Evolutionary conservation across 2,888 invertebrate species (phyloP).

Genomic region (Lomographa bimaculata): DNA sequence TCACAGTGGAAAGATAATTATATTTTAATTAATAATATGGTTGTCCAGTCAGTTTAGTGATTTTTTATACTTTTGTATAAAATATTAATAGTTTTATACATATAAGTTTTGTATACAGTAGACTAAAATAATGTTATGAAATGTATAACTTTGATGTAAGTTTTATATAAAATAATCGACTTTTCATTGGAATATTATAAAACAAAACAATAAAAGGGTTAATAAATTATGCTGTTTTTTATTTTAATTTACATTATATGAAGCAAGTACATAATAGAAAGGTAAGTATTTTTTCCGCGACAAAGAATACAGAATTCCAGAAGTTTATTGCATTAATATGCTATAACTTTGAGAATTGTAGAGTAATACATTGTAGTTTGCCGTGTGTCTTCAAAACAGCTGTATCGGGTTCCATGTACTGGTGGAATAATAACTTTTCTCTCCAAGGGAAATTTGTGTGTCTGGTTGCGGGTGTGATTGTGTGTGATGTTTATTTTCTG

Average conservation of each 20-base stretch:
- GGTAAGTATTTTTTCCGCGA: too few species aligned
- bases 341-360: too few species aligned
- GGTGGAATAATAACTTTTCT: too few species aligned
- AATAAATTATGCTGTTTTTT: constrained; percentile 18
- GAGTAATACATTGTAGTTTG: too few species aligned
- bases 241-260: constrained; percentile 1
- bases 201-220: constrained; percentile 40
- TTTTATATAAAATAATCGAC: constrained; percentile 34
- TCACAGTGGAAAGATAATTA: constrained; percentile 54
- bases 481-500: too few species aligned
- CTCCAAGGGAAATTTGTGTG: too few species aligned
- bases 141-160: constrained; percentile 25
- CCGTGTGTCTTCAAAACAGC: too few species aligned
- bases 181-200: constrained; percentile 34
- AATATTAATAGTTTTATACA: constrained; percentile 35
- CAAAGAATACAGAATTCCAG: too few species aligned
- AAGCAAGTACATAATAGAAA: too few species aligned
- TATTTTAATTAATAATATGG: constrained; percentile 25
- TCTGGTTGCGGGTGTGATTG: too few species aligned
- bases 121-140: constrained; percentile 32
- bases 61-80: constrained; percentile 48
- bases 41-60: constrained; percentile 67
- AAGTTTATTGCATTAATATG: too few species aligned
- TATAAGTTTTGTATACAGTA: constrained; percentile 32
- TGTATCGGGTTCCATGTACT: too few species aligned